A percentile compares a stretch with the other conserved stretches of the same genome.
phyloP scores from a whole-genome alignment of 2,797 vertebrate species.

The Rhinoraja longicauda region DNA sequence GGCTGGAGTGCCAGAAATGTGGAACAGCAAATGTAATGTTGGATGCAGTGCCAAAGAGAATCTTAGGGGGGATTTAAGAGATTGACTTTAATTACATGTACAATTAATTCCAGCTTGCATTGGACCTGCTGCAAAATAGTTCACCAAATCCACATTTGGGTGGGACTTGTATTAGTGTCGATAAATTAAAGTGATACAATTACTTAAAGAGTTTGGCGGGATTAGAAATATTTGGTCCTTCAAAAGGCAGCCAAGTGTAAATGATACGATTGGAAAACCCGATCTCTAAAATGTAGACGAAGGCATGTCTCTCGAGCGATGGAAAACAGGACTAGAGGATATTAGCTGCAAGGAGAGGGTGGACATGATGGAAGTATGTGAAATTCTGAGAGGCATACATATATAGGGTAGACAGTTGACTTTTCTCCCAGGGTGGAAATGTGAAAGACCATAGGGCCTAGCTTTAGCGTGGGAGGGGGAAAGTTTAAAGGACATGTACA shows the following conservation, averaged over 20 bases:
- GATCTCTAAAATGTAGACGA: not conserved
- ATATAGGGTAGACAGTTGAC: too few species aligned
- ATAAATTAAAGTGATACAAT: not conserved
- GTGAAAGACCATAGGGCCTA: too few species aligned
- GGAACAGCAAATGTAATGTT: not conserved
- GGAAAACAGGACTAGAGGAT: not conserved
- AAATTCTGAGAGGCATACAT: too few species aligned
- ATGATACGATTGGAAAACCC: not conserved
- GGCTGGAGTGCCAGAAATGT: not conserved
- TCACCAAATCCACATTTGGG: not conserved
- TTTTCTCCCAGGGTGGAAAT: too few species aligned
- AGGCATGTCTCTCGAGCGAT: not conserved
- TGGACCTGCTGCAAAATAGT: not conserved
- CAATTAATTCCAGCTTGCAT: not conserved
- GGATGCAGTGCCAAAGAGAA: not conserved
- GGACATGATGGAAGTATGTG: too few species aligned
- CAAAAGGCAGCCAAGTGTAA: not conserved
- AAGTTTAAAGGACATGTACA: too few species aligned
- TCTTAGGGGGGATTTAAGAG: not conserved
- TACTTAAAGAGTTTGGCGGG: not conserved
- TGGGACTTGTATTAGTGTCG: too few species aligned
- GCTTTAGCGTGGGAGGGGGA: too few species aligned
- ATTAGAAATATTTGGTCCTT: not conserved
- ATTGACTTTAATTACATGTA: not conserved
- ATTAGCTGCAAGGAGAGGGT: too few species aligned